phyloP scores from a whole-genome alignment of 2,888 invertebrate species.

The Dysmachus trigonus region DNA sequence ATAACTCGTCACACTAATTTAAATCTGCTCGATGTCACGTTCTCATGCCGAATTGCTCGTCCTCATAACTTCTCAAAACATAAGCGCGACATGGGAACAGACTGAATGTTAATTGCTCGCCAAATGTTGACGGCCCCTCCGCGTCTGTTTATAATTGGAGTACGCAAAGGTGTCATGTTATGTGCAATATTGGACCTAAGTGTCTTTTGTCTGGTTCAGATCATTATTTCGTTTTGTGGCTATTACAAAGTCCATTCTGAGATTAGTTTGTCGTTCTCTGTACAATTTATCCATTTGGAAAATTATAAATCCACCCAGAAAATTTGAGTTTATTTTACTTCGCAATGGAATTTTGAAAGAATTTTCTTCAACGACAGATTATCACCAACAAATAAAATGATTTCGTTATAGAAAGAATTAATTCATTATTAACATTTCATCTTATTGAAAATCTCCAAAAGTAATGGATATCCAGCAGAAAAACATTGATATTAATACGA shows the following conservation, averaged over 20 bases:
- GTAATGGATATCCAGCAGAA: too few relatives aligned
- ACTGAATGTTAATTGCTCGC: background rate
- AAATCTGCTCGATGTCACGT: background rate
- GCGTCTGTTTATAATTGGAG: background rate
- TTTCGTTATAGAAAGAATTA: too few relatives aligned
- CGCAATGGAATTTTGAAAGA: too few relatives aligned
- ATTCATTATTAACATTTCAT: too few relatives aligned
- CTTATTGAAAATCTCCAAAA: too few relatives aligned
- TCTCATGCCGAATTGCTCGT: background rate
- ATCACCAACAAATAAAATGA: too few relatives aligned
- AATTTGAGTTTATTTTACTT: too few relatives aligned
- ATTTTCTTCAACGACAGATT: too few relatives aligned
- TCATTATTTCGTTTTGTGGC: background rate
- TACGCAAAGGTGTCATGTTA: background rate
- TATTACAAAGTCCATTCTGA: background rate
- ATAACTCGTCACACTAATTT: background rate
- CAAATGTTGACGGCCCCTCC: background rate
- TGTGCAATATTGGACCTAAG: background rate
- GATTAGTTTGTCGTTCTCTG: too few relatives aligned
- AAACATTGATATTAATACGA: too few relatives aligned
- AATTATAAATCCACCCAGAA: too few relatives aligned
- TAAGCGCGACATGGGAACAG: background rate
- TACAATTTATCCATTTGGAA: too few relatives aligned
- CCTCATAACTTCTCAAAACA: background rate
- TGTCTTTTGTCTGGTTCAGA: background rate